Base-by-base conservation (phyloP, 2,888 invertebrate genomes). In the Campoletis raptor region DNA sequence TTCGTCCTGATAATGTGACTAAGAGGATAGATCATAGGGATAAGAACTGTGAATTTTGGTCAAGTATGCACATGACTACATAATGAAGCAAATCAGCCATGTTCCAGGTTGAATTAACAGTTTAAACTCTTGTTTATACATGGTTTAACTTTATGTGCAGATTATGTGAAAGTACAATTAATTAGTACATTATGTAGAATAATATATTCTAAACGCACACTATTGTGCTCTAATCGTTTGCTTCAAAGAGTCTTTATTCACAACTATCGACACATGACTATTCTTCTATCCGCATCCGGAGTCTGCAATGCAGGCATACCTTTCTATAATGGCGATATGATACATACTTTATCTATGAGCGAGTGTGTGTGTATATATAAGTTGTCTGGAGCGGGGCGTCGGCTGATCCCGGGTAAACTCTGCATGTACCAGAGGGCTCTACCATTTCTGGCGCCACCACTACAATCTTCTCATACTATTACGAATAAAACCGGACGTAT, bases 241-340 rank as follows among this genome's bases (percentile, higher is more conserved):
- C 2, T 61, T 12, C 18, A 76, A 40, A 30, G 30, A 80, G 70
- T 83, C 64, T 82, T 83, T 82, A 67, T 76, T 66, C 21, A 72
- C 66, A 52, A 76, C 79, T n/a, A 61, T 80, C 80, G 83, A 86
- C 83, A 83, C 80, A 83, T 83, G 72, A 83, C 85, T 80, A 86
- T 80, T 83, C 83, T 80, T 83, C 80, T 66, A 24, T 74, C 80
- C 83, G 85, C 80, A 86, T 83, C 77, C 83, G 61, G 83, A 67
- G 83, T 80, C 85, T 83, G 86, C 86, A 86, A 81, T 86, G 85
- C 85, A 76, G 85, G 64, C 85, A 64, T 79, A 83, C 61, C 80
- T 80, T 77, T 83, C 78, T 72, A 77, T 86, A 86, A 86, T 81
- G 80, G 83, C 77, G 77, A 81, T 83, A 83, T 86, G 86, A 86